phyloP scores from a whole-genome alignment of 2,113 vertebrate genomes.

The Chaetura pelagica region DNA sequence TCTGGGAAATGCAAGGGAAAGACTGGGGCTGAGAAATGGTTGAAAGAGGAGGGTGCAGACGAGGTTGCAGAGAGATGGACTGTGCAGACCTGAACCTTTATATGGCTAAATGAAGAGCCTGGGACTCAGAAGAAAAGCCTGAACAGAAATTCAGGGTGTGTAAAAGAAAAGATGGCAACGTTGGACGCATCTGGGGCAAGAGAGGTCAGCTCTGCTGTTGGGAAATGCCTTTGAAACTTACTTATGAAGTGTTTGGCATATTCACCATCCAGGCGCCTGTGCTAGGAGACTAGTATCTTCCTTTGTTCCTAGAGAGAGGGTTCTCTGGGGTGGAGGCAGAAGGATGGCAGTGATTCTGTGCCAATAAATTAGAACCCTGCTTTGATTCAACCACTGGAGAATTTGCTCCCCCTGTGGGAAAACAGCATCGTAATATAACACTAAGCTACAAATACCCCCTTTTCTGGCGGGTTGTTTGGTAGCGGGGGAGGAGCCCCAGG shows the following conservation, averaged over 20 bases:
- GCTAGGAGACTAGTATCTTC: neutral
- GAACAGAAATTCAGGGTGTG: neutral
- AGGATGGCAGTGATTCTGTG: neutral
- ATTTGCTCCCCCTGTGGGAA: neutral
- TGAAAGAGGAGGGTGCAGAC: neutral
- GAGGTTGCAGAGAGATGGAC: neutral
- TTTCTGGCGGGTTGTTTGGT: neutral
- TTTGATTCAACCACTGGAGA: neutral
- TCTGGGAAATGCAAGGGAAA: neutral
- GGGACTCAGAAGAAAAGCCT: neutral
- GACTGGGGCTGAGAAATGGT: neutral
- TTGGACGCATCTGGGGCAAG: neutral
- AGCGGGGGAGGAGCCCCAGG: too few species aligned
- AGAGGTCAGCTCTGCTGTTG: neutral
- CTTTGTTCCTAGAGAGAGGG: neutral
- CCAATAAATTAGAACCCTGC: neutral
- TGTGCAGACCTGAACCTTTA: neutral
- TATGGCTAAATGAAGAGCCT: neutral
- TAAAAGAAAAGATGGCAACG: rapidly evolving
- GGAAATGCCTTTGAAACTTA: neutral
- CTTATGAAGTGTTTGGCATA: neutral
- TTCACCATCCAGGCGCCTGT: neutral
- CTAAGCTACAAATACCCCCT: neutral
- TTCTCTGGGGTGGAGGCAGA: neutral
- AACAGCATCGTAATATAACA: neutral